Base-by-base conservation (phyloP, 2,797 vertebrate species). In the Labeo calbasu region DNA sequence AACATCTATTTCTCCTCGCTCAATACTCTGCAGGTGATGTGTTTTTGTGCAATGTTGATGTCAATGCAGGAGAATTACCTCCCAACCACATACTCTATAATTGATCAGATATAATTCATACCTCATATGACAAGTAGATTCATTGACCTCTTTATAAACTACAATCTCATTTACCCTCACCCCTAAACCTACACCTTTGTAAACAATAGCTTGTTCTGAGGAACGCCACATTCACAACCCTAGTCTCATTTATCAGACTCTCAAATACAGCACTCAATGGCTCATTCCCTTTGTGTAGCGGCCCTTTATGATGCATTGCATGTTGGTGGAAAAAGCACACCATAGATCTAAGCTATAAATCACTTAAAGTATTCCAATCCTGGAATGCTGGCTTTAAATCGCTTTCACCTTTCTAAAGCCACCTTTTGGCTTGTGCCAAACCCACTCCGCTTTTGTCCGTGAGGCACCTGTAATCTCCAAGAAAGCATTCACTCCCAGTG, bases 401-500 rank as follows among this genome's bases (percentile, higher is more conserved):
- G 48, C 68, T 71, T 82, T 87, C 86, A 86, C 86, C 79, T 86
- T 87, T 87, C 84, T n/a, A 77, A 84, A 87, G 75, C 63, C 83
- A 77, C 70, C 79, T 36, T 82, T 77, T 69, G 78, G 69, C 70
- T 85, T 48, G n/a, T 65, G 77, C 76, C 82, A 84, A 81, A 85
- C 40, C 80, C n/a, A 15, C 53, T 77, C 0, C 0, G 19, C 69
- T 85, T 48, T 59, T 72, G 82, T 59, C 76, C 53, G 13, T 65
- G 53, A 86, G 76, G 82, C 87, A 87, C 88, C 82, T 87, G 79
- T 86, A 84, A 86, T 86, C 79, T 87, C 77, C 43, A 72, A 65
- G 81, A 79, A 80, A 68, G 83, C 87, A 79, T 88, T 84, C 78
- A 51, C 87, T 82, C 57, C 84, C 81, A 85, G 7, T 88, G 88